A percentile compares a stretch with the other conserved stretches of the same genome.
Evolutionary conservation across 2,113 vertebrate genomes (phyloP).

Genomic region (Sorex fumeus): DNA sequence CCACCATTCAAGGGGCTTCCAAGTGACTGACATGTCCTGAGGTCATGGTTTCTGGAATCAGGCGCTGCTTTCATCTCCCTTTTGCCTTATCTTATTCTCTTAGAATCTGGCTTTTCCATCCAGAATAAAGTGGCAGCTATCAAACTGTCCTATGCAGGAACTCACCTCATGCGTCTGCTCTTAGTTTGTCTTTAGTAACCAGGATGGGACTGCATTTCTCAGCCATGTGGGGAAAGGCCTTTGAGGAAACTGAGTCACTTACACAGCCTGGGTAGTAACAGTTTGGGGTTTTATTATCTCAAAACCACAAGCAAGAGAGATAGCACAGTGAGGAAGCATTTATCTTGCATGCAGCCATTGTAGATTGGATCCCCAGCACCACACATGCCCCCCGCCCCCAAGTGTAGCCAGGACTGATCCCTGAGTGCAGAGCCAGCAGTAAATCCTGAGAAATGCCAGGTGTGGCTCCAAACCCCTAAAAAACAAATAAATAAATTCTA

Average conservation of each 20-base stretch:
- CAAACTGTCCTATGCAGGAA: background rate
- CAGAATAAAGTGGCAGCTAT: background rate
- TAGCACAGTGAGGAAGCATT: too few relatives aligned
- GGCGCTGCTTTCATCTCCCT: background rate
- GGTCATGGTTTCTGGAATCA: background rate
- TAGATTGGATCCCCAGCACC: too few relatives aligned
- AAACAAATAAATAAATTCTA: background rate
- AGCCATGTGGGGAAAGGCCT: background rate
- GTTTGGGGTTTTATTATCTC: background rate
- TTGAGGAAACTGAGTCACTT: background rate
- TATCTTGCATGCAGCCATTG: too few relatives aligned
- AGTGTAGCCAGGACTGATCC: too few relatives aligned
- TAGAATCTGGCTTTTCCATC: background rate
- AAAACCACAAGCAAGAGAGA: too few relatives aligned
- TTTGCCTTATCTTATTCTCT: background rate
- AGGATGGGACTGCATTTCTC: background rate
- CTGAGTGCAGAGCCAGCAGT: too few relatives aligned
- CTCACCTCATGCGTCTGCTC: background rate
- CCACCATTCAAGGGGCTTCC: background rate
- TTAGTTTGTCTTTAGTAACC: background rate
- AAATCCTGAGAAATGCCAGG: too few relatives aligned
- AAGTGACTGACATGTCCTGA: background rate
- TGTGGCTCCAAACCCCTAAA: too few relatives aligned
- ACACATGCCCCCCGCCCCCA: too few relatives aligned
- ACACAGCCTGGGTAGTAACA: background rate